Conservation (phyloP, 2,113 vertebrate species). For the Ptychochromis oligacanthus region DNA sequence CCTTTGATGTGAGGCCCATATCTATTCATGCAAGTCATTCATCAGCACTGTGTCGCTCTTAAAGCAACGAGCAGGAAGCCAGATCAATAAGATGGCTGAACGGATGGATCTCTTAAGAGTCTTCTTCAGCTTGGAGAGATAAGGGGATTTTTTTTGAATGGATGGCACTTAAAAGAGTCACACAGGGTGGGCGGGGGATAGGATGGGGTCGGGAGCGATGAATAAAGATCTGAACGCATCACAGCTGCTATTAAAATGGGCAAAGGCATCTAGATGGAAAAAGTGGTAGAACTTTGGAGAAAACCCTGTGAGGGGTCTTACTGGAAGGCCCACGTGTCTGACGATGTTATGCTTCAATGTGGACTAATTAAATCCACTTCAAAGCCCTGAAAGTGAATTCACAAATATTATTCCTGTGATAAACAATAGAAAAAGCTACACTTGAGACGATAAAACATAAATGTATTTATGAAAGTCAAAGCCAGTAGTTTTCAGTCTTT, state of each 20-base stretch:
- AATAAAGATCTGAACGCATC: constrained; percentile 45
- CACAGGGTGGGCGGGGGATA: neutral
- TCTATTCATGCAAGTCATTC: constrained; percentile 55
- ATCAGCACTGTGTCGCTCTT: constrained; percentile 56
- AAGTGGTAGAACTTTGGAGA: constrained; percentile 12
- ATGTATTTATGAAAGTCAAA: neutral
- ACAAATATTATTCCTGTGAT: neutral
- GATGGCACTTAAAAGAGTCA: constrained; percentile 50
- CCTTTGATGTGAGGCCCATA: constrained; percentile 47
- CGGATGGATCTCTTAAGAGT: constrained; percentile 55
- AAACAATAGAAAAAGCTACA: neutral
- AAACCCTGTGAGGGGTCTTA: neutral
- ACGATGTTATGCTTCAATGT: neutral
- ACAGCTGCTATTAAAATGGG: constrained; percentile 28
- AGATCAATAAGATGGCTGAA: constrained; percentile 66
- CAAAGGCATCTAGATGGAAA: constrained; percentile 27
- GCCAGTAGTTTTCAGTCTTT: neutral
- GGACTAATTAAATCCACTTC: constrained; percentile 31
- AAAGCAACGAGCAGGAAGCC: constrained; percentile 56
- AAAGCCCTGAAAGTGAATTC: neutral
- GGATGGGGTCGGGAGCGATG: neutral
- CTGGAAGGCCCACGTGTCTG: neutral
- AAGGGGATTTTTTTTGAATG: constrained; percentile 32
- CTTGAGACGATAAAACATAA: neutral
- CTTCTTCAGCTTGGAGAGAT: constrained; percentile 47